Conservation (phyloP, 2,797 vertebrate species). For the Rhinatrema bivittatum region DNA sequence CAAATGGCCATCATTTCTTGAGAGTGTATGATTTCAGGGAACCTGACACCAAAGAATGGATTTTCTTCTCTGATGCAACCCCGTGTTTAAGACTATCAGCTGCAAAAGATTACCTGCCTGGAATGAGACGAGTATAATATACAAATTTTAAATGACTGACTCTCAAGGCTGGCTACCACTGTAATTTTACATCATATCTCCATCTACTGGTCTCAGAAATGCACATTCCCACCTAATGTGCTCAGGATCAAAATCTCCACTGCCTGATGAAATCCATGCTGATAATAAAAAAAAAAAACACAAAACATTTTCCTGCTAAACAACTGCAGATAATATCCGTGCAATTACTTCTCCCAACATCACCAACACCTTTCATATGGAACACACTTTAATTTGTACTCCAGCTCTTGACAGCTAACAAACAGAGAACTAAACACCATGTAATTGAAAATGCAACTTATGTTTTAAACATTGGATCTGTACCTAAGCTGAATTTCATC, state of each 20-base stretch:
- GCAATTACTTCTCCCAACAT: no score
- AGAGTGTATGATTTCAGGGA: no score
- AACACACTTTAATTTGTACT: no score
- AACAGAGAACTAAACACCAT: no score
- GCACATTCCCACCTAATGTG: not conserved
- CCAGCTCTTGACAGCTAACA: no score
- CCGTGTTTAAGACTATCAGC: rapidly evolving
- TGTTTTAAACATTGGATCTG: no score
- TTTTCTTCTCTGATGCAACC: not conserved
- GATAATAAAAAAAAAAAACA: rapidly evolving
- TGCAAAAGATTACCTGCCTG: rapidly evolving
- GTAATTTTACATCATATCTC: slow-evolving; percentile 48
- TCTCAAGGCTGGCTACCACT: slow-evolving; percentile 9
- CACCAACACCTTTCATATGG: no score
- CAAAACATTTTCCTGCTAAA: no score
- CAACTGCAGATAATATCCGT: no score
- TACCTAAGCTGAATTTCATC: no score
- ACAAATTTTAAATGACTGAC: not conserved
- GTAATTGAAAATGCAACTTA: no score
- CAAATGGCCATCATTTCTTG: no score
- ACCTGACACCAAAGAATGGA: not conserved
- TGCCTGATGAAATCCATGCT: not conserved
- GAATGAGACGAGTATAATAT: not conserved
- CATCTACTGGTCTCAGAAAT: slow-evolving; percentile 52
- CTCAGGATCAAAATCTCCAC: not conserved